Evolutionary conservation across 2,113 vertebrate species (phyloP).

Genomic region (Saccopteryx leptura): DNA sequence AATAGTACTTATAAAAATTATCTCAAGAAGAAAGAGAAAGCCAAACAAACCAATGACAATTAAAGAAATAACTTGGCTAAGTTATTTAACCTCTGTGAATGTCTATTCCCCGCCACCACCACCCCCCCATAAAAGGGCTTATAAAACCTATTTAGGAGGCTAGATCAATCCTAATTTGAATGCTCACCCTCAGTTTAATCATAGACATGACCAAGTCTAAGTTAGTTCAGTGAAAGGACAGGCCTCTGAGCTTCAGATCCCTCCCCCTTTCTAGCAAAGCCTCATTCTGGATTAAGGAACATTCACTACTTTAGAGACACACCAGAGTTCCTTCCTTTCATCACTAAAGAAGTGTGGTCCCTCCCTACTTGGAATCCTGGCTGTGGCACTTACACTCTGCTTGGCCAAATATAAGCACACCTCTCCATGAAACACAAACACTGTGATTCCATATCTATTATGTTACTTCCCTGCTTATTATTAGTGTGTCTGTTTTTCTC

Average conservation of each 20-base stretch:
- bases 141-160: background rate
- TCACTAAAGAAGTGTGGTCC: background rate
- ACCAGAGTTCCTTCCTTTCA: background rate
- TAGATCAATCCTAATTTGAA: background rate
- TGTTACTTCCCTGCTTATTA: background rate
- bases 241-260: background rate
- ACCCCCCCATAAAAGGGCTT: background rate
- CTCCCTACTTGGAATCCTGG: background rate
- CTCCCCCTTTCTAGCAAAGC: background rate
- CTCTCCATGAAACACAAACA: background rate
- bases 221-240: background rate
- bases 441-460: fast-evolving
- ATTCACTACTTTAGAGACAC: background rate
- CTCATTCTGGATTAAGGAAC: background rate
- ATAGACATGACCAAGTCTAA: background rate
- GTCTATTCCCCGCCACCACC: background rate
- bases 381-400: fast-evolving
- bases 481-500: background rate
- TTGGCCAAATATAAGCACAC: background rate
- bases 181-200: background rate
- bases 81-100: background rate
- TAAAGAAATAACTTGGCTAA: background rate
- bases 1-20: too few relatives aligned
- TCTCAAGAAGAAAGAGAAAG: too few relatives aligned
- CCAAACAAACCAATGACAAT: too few relatives aligned